Conservation (phyloP, 2,113 vertebrate genomes). For the Beaufortia kweichowensis region DNA sequence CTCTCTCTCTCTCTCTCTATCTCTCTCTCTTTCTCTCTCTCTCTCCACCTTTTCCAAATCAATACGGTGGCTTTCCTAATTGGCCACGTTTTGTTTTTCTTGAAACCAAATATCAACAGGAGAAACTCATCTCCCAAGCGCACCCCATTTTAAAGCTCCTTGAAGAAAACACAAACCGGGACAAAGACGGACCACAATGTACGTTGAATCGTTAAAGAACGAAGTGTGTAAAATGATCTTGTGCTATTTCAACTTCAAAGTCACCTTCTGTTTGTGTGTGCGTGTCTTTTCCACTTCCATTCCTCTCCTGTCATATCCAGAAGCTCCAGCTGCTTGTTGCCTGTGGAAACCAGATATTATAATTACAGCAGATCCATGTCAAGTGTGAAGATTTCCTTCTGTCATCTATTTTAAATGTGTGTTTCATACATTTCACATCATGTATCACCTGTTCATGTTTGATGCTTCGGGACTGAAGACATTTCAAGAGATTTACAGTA, state of each 20-base stretch:
- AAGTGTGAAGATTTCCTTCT: no score
- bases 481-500: no score
- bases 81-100: constrained; percentile 45
- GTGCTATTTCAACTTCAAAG: no score
- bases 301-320: background rate
- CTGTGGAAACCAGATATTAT: background rate
- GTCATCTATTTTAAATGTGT: no score
- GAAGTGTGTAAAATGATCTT: no score
- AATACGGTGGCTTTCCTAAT: constrained; percentile 54
- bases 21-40: no score
- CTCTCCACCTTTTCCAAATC: constrained; percentile 51
- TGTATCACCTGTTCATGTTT: no score
- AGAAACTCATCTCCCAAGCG: constrained; percentile 16
- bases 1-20: no score
- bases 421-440: no score
- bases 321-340: background rate
- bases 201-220: background rate
- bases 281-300: background rate
- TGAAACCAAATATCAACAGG: constrained; percentile 52
- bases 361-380: background rate
- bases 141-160: no score
- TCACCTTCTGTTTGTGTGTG: no score
- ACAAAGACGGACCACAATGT: background rate
- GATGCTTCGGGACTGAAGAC: no score
- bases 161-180: background rate